Percentiles rank a stretch among this genome's conserved stretches.
These are phyloP conservation scores for Latheticus oryzae DNA, from an alignment of 2,888 invertebrate species.

Conservation along the genomic window DNA sequence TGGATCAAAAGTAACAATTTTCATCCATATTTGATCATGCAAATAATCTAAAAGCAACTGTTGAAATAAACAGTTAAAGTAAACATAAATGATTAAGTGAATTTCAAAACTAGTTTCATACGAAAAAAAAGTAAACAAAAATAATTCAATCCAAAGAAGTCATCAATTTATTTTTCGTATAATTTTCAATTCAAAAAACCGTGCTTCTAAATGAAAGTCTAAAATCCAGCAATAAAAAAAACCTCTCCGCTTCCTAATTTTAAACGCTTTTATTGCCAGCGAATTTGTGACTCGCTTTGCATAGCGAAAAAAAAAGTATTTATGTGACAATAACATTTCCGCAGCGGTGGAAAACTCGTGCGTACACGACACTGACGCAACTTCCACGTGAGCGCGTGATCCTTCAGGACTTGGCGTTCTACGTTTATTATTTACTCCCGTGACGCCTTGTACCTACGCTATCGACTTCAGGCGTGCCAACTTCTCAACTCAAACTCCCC, in stretches of 20 bases:
- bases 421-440: constrained; percentile 30
- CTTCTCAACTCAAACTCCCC: constrained; percentile 20
- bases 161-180: neutral
- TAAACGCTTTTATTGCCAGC: constrained; percentile 4
- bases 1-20: no score
- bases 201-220: neutral
- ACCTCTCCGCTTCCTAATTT: constrained; percentile 8
- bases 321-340: constrained; percentile 2
- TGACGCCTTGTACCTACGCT: constrained; percentile 24
- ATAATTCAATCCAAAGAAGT: no score
- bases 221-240: constrained; percentile 9
- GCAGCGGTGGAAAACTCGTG: neutral
- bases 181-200: neutral
- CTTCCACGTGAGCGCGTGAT: constrained; percentile 24
- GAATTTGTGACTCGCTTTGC: constrained; percentile 6
- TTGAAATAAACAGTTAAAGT: no score
- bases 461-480: constrained; percentile 22
- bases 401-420: constrained; percentile 11
- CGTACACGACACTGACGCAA: constrained; percentile 18
- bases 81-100: no score
- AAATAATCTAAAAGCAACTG: no score
- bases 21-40: no score
- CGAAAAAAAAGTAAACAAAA: no score
- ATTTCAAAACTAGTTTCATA: no score
- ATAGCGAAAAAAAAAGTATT: constrained; percentile 1